Evolutionary conservation across 2,888 invertebrate species (phyloP), one percentile per base, ranked within the genome.

Genomic region (Iphiclides podalirius): DNA sequence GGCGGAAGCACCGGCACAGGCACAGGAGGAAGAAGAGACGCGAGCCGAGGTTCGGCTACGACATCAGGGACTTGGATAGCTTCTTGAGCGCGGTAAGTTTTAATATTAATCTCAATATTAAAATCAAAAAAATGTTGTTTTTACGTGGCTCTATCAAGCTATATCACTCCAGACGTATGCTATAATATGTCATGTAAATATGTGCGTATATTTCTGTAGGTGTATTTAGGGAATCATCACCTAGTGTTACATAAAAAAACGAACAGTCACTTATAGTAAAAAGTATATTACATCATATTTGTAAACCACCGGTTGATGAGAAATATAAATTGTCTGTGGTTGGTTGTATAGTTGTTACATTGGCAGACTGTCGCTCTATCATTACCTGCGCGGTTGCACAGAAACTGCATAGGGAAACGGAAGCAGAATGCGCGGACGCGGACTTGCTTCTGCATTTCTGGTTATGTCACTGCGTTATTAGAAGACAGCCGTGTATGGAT

Each of bases 1-100:
- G 80, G 56, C 81, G 69, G 56, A 84, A 82, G 56, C 90, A 90
- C 57, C 81, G 81, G 47, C 90, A 90, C 59, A 77, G 86, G 13
- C 90, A 90, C 54, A 77, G 78, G 61, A 82, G 79, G 79, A 87
- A 80, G 67, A 72, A 64, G 51, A 68, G 64, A 12, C 70, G 71
- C 33, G 71, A 58, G 28, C 68, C 70, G 23, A 85, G 79, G 67
- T 94, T 95, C 63, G 95, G 95, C 41, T 95, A 95, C 64, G 94
- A 95, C 60, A 95, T 95, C 39, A 90, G 92, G 53, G 95, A 95
- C 75, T 90, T 95, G 53, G 95, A 95, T 70, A 92, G 92, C 53
- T 95, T 95, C 72, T 87, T 95, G 42, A 92, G 93, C 4, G 94
- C 94, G 90, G 94, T 93, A 70, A 77, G 77, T 54, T n/a, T n/a